phyloP scores from a whole-genome alignment of 2,888 invertebrate genomes.

The Lycia hirtaria region DNA sequence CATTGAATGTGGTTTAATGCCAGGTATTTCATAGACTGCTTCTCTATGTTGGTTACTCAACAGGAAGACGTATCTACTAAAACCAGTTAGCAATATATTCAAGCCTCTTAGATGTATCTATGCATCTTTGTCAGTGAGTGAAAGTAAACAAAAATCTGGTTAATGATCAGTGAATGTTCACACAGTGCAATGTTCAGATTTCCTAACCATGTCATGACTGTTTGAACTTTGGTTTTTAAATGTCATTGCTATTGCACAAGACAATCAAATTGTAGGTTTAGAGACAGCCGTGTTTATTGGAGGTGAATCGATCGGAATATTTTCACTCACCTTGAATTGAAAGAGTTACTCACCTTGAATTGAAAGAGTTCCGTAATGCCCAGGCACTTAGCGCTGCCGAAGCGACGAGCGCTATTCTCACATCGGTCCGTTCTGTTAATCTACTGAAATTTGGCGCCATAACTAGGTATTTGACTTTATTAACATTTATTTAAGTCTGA shows the following conservation, averaged over 20 bases:
- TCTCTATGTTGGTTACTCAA: too few relatives aligned
- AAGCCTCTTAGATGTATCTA: too few relatives aligned
- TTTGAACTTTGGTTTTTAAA: conserved; percentile 20
- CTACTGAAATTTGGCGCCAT: conserved; percentile 93
- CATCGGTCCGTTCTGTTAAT: conserved; percentile 88
- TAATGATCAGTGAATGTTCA: conserved; percentile 2
- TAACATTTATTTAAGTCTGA: conserved; percentile 13
- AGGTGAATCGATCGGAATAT: conserved; percentile 23
- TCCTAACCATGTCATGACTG: neutral
- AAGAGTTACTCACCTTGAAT: conserved; percentile 81
- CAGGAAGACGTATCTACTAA: too few relatives aligned
- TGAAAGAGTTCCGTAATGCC: conserved; percentile 82
- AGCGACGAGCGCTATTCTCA: conserved; percentile 87
- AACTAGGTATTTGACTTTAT: conserved; percentile 39
- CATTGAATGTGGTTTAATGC: too few relatives aligned
- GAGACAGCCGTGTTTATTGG: neutral
- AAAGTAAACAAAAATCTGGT: conserved; percentile 18
- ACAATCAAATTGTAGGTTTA: neutral
- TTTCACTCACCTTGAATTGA: conserved; percentile 76
- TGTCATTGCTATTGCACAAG: conserved; percentile 15
- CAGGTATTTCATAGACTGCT: too few relatives aligned
- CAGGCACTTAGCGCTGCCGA: conserved; percentile 86
- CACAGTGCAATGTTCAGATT: neutral
- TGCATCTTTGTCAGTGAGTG: neutral
- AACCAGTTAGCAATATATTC: too few relatives aligned